Evolutionary conservation across 2,797 vertebrate genomes (phyloP), one percentile per base, ranked within the genome.

Genomic region (Triplophysa yarkandensis): DNA sequence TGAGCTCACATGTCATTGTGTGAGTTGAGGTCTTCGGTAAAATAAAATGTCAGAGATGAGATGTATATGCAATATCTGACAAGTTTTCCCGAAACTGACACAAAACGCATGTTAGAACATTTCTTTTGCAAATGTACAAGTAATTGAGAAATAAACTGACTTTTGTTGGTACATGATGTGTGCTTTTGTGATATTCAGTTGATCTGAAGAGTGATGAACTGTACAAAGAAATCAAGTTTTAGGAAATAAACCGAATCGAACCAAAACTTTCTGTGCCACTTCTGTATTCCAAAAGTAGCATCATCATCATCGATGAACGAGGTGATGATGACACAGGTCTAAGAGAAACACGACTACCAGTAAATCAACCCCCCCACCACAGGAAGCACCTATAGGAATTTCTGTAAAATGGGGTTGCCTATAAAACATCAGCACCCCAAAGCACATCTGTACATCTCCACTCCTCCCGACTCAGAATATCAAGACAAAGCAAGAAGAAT

Each of bases 401-500:
- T 68, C n/a, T 54, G 4, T 9, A 54, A 62, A 23, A 19, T 66
- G 11, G 79, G n/a, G 54, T 82, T n/a, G n/a, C n/a, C n/a, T n/a
- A 86, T 83, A 81, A 86, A 81, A 60, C 64, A 50, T 44, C 32
- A 21, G 9, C 41, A 67, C 61, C 57, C 76, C 41, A 30, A 68
- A 52, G 52, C 39, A 61, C 41, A 60, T 69, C 71, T 78, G 50
- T 71, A 84, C 72, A 81, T 74, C 68, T 80, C 43, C 58, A 68
- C 71, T 67, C 64, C 57, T 71, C 9, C 19, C 57, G 73, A 46
- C 25, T 58, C 62, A 44, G 58, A 72, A 55, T 27, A 77, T 73
- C 65, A 62, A 60, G 28, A 54, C 65, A 74, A 52, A 43, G 55
- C 44, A 52, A 50, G 57, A 19, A 86, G 25, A 75, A 90, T 91